phyloP scores from a whole-genome alignment of 2,888 invertebrate species.

The Neocrepidodera transversa region DNA sequence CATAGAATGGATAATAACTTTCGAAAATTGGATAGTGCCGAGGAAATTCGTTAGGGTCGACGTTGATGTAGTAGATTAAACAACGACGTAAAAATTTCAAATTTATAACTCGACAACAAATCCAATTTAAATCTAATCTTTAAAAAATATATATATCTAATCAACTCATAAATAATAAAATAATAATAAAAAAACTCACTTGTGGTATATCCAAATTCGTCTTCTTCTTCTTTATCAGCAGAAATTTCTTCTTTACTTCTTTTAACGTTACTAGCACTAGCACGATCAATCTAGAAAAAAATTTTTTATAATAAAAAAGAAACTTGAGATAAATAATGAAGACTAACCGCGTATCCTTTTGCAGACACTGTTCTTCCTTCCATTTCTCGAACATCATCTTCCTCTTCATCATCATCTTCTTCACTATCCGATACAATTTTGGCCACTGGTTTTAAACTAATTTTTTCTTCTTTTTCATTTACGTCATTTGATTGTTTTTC shows the following conservation, averaged over 20 bases:
- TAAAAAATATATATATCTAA: too few relatives aligned
- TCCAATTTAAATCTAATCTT: not conserved
- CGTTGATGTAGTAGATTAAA: not conserved
- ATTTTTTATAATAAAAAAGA: not conserved
- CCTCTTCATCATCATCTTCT: constrained; percentile 65
- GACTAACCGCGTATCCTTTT: constrained; percentile 76
- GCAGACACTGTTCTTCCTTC: constrained; percentile 82
- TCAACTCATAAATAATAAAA: too few relatives aligned
- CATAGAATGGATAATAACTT: not conserved
- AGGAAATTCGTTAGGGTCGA: not conserved
- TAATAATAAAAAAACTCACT: constrained; percentile 75
- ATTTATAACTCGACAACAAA: not conserved
- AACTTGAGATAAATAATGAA: not conserved
- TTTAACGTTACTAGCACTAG: constrained; percentile 86
- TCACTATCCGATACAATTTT: not conserved
- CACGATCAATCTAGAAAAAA: constrained; percentile 78
- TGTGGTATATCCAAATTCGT: constrained; percentile 92
- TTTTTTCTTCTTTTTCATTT: constrained; percentile 11
- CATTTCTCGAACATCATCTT: constrained; percentile 78
- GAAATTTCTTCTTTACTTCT: constrained; percentile 78
- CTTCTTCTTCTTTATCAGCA: constrained; percentile 85
- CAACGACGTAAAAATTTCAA: not conserved
- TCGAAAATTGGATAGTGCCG: not conserved
- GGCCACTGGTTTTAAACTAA: not conserved
- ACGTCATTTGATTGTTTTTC: not conserved